These are phyloP conservation scores for Corythornis leucogaster DNA, from an alignment of 2,797 vertebrate genomes.

Conservation along the genomic window DNA sequence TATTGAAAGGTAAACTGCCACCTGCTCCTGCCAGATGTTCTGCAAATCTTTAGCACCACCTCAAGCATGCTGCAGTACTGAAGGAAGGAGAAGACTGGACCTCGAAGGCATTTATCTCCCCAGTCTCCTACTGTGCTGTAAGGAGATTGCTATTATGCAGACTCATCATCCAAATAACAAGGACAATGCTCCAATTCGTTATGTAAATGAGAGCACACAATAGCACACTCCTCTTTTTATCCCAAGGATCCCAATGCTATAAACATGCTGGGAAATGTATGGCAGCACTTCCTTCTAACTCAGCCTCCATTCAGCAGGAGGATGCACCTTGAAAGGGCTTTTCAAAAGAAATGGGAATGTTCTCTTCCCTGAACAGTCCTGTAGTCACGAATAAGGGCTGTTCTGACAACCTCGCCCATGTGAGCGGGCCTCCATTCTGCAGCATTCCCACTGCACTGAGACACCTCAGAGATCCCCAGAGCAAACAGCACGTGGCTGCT, in stretches of 20 bases:
- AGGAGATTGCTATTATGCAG: background rate
- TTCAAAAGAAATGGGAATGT: background rate
- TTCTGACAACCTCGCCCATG: background rate
- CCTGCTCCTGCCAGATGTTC: constrained; percentile 75
- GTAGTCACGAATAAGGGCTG: too few species aligned
- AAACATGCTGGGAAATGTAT: accelerated
- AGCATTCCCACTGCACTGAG: too few species aligned
- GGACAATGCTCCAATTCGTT: background rate
- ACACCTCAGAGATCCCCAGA: too few species aligned
- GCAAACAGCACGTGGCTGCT: accelerated
- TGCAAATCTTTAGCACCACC: constrained; percentile 40
- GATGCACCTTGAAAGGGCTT: background rate
- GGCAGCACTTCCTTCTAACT: background rate
- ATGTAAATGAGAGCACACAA: constrained; percentile 3
- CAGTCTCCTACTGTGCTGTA: background rate
- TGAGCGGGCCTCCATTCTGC: background rate
- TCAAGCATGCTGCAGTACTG: background rate
- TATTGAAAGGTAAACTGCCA: constrained; percentile 69
- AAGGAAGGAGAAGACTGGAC: background rate
- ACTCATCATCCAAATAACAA: constrained; percentile 3
- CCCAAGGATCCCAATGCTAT: background rate
- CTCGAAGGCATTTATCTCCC: constrained; percentile 10
- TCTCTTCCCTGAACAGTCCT: background rate
- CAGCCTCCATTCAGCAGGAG: background rate
- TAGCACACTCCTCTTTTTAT: background rate